Base-by-base conservation (phyloP, 2,113 vertebrate genomes). In the Chaenocephalus aceratus region DNA sequence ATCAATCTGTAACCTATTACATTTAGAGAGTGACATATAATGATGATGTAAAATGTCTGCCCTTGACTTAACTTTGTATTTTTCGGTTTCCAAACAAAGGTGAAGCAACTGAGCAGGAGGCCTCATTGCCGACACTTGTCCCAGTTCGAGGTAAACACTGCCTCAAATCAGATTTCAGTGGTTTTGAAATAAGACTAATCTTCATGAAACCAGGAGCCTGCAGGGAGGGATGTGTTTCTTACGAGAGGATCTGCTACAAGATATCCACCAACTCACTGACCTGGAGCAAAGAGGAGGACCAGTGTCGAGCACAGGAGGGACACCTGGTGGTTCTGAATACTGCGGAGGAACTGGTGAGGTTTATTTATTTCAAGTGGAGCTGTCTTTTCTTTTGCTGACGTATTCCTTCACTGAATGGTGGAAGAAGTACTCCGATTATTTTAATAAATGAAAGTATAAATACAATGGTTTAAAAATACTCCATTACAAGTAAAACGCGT, bases 241-340 rank as follows among this genome's bases (percentile, higher is more conserved):
- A 83, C 65, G 54, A 85, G 64, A 61, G 14, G 1, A 78, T 80
- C 76, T 93, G 91, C 73, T 91, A 91, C 75, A 54, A 86, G 66
- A n/a, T 90, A 11, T 86, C 87, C 23, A 57, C 10, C 45, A 11
- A 14, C 3, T 0, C 2, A 0, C 0, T 1, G 1, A 66, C 52
- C 58, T 93, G 91, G 91, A 62, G 8, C 56, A 9, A 9, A 60
- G 87, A 87, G 10, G 86, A 91, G 64, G 23, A 79, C 49, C 71
- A 44, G 21, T 91, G 90, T 51, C 46, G 0, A 12, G 12, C 60
- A 10, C 57, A 41, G 0, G 5, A 75, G 34, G 87, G 66, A 66
- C 86, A 93, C 79, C 79, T 93, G 58, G 1, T 90, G 69, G 89
- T 93, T 56, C 10, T 86, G 15, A 91, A 91, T 21, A 56, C 7